phyloP scores from a whole-genome alignment of 2,797 vertebrate genomes.

The Liasis olivaceus region DNA sequence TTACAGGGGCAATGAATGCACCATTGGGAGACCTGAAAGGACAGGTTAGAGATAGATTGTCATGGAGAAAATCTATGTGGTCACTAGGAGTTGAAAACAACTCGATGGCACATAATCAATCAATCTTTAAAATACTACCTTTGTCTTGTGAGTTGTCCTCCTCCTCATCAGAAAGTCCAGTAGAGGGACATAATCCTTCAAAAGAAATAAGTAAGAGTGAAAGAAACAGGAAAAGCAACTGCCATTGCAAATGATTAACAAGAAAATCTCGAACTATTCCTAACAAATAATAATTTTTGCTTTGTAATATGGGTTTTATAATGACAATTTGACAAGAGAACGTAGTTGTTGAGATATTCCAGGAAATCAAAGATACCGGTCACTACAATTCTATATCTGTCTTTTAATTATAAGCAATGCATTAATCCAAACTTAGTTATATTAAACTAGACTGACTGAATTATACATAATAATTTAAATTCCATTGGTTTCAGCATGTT shows the following conservation, averaged over 20 bases:
- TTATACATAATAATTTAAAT: neutral
- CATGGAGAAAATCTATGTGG: neutral
- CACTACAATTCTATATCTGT: neutral
- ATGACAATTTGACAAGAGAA: neutral
- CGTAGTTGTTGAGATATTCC: neutral
- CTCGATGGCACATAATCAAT: neutral
- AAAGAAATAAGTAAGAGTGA: neutral
- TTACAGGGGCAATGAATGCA: neutral
- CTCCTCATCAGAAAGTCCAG: neutral
- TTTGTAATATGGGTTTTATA: neutral
- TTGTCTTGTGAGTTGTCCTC: neutral
- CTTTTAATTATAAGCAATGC: neutral
- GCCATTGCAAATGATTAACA: neutral
- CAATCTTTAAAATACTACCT: neutral
- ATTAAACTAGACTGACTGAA: neutral
- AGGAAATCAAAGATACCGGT: neutral
- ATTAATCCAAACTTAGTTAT: neutral
- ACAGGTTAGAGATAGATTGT: neutral
- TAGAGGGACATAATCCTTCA: neutral
- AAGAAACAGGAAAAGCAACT: neutral
- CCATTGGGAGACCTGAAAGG: neutral
- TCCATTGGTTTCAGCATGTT: neutral
- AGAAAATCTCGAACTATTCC: neutral
- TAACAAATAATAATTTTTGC: neutral
- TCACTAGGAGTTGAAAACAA: neutral